Base-by-base conservation (phyloP, 2,888 invertebrate species). In the Argyra leucocephala region DNA sequence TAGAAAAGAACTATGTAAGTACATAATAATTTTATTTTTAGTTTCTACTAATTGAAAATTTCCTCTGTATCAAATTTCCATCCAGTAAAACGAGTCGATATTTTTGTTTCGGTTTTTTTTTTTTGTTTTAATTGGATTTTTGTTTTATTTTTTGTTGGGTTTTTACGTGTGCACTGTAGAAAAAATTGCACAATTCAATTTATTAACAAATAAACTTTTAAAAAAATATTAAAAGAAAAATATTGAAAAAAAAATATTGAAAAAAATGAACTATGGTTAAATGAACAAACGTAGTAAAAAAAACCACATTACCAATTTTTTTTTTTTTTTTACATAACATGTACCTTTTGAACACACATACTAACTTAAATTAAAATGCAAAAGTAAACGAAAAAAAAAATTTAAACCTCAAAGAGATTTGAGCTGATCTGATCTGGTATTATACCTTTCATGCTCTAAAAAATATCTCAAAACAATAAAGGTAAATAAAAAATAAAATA, bases 371-470 rank as follows among this genome's bases (percentile, higher is more conserved):
- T 31, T 31, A 31, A 48, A 48, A 18, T 18, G 18, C 48, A 37
- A 37, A 37, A 37, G 12, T 26, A 26, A 26, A 26, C 9, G 31
- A 48, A 48, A 48, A 48, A 6, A 48, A 48, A 48, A 5, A 31
- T 7, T 7, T 31, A 31, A 48, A 48, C 48, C 48, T 48, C 48
- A 48, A 48, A 48, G 48, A 48, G 48, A 48, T 48, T 48, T 48
- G 12, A 48, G 48, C 15, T 48, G 48, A 48, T 48, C 48, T 48
- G 48, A 48, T 48, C 48, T 48, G 48, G 48, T 48, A 48, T 48
- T 18, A 48, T 48, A 48, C 48, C 48, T 48, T 48, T 48, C 48
- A 48, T 48, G 48, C 48, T 48, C 48, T 48, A 48, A 48, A 48
- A 48, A 48, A 48, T 48, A 48, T 48, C 48, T 18, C 48, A 48